Evolutionary conservation across 2,113 vertebrate species (phyloP).

Genomic region (Cinclus cinclus): DNA sequence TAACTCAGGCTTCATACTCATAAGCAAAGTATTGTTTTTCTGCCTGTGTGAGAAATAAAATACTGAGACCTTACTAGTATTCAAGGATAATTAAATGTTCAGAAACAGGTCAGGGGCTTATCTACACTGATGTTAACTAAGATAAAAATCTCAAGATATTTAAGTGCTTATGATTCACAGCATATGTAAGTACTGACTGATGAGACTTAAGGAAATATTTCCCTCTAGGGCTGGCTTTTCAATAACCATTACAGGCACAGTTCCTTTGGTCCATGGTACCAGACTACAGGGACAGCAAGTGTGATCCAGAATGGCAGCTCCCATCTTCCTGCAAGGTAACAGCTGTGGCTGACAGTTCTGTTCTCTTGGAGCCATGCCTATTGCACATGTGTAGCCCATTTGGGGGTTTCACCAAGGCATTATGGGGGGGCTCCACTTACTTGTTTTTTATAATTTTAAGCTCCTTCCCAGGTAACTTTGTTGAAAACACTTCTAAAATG

Average conservation of each 20-base stretch:
- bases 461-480: background rate
- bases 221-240: constrained; percentile 33
- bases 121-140: constrained; percentile 38
- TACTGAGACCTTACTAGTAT: background rate
- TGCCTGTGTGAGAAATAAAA: background rate
- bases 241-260: background rate
- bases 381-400: rapidly evolving
- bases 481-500: background rate
- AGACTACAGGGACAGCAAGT: background rate
- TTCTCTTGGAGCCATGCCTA: background rate
- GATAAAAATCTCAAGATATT: constrained; percentile 59
- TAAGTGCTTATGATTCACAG: constrained; percentile 56
- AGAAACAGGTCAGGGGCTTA: constrained; percentile 45
- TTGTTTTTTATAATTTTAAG: background rate
- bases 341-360: background rate
- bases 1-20: background rate
- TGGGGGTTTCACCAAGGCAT: background rate
- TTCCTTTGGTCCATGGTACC: background rate
- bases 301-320: background rate
- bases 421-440: background rate
- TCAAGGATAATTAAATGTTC: background rate
- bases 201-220: constrained; percentile 39
- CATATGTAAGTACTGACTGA: background rate
- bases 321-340: background rate
- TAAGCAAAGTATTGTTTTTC: background rate